Evolutionary conservation across 1,140 invertebrate species (phyloP), one percentile per base, ranked within the genome.

Genomic region (Dreissena polymorpha): DNA sequence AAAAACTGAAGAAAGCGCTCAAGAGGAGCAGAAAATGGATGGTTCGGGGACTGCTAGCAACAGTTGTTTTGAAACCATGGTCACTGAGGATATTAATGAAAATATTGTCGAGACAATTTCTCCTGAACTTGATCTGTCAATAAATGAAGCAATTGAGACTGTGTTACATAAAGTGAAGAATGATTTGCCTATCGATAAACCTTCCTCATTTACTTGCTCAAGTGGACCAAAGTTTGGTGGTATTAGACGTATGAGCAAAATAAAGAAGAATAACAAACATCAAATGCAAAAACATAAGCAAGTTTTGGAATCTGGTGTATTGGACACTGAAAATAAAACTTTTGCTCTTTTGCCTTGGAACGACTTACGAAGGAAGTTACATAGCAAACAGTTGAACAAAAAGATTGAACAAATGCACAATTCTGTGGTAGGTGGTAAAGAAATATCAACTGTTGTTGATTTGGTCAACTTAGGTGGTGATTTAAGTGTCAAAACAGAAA

Each of bases 331-430:
- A 23, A 21, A 25, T 55, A 29, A 12, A 39, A 64, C 21, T 10
- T n/a, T 57, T 23, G 21, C 13, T 18, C 39, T 27, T 64, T 68
- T 82, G 49, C 55, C 79, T 21, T 55, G 29, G 67, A 82, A 82
- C 74, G 79, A 82, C 53, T 72, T 82, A 49, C 63, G 79, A 49
- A 73, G 79, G 55, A 82, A 82, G 57, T 68, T 82, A 50, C 70
- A 74, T 3, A 65, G 21, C 18, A 76, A 76, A 39, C 70, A 49
- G 27, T 5, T 72, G 57, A 60, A 60, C 57, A 60, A 60, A 60
- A 60, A 60, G 57, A n/a, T 60, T 39, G 39, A 39, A 39, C 39
- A 39, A 39, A 39, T 39, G 39, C 39, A 39, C 39, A 51, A 10
- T 51, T 21, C 65, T 18, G 39, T 0, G 39, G 68, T n/a, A 29